Conservation (phyloP, 1,140 invertebrate species). For the Metaphire vulgaris region DNA sequence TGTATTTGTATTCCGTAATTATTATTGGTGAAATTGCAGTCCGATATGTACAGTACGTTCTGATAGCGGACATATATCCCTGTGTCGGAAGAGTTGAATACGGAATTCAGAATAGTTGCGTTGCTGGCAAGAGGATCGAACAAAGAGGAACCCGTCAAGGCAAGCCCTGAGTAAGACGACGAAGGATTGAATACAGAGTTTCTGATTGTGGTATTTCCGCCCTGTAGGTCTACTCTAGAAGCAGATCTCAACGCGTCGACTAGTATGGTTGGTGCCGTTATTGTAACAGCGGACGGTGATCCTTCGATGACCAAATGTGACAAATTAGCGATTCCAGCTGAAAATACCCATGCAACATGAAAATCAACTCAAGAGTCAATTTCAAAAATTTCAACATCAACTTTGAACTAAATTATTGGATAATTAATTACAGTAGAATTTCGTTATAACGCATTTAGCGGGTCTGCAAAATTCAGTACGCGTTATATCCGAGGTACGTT, state of each 20-base stretch:
- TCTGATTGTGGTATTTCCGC: neutral
- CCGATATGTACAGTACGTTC: neutral
- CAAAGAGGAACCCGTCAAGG: neutral
- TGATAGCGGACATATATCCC: neutral
- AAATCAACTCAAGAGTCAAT: too few species aligned
- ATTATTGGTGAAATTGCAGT: neutral
- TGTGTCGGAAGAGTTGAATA: neutral
- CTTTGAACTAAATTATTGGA: neutral
- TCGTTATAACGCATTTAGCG: neutral
- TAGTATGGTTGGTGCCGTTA: too few species aligned
- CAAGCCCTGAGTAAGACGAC: too few species aligned
- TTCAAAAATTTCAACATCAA: neutral
- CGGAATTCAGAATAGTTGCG: neutral
- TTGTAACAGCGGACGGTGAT: too few species aligned
- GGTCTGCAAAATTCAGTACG: neutral
- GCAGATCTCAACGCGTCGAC: too few species aligned
- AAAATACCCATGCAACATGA: neutral
- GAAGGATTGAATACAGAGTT: too few species aligned
- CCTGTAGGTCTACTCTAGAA: too few species aligned
- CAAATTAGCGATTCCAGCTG: neutral
- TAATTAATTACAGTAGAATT: neutral
- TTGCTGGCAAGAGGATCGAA: neutral
- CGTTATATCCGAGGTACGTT: too few species aligned
- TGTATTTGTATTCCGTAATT: neutral
- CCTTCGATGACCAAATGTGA: neutral